Base-by-base conservation (phyloP, 2,888 invertebrate genomes). In the Incurvaria masculella region DNA sequence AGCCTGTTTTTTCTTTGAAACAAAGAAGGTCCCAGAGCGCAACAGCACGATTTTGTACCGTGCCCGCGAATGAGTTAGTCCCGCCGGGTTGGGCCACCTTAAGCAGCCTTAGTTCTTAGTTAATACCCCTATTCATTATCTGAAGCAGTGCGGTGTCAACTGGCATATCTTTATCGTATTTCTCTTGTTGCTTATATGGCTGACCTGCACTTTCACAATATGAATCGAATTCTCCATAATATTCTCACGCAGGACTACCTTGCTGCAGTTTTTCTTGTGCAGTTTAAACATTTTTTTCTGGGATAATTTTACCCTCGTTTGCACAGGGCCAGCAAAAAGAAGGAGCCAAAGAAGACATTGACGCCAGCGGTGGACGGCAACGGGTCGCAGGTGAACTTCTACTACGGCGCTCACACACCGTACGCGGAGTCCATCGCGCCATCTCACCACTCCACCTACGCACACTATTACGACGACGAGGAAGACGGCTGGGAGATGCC, bases 401-500 rank as follows among this genome's bases (percentile, higher is more conserved):
- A 95, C 67, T 95, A 95, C 65, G 95, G 95, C 53, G 94, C 94
- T 1, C 93, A 93, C 47, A 94, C 94, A 4, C 95, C 95, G 0
- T 95, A 95, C 72, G 95, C 95, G 44, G 95, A 95, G 67, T 94
- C 93, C 48, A 95, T 95, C 58, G 95, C 95, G 0, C 95, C 95
- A 1, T 94, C 94, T 5, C 95, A 95, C 69, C 95, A 95, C 64
- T 94, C 94, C 44, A 95, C 95, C 0, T 95, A 95, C 68, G 95
- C 95, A 3, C 95, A 95, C 66, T 95, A 95, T 68, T 95, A 95
- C 59, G 94, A 95, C 64, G 94, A 95, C 59, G 95, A 95, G 64
- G 95, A 95, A 69, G 95, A 95, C 60, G 95, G 94, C 43, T 95
- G 95, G 95, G 95, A 95, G 66, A 95, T 95, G 95, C 95, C 95